Evolutionary conservation across 1,140 invertebrate genomes (phyloP).

Genomic region (Saxidomus purpurata): DNA sequence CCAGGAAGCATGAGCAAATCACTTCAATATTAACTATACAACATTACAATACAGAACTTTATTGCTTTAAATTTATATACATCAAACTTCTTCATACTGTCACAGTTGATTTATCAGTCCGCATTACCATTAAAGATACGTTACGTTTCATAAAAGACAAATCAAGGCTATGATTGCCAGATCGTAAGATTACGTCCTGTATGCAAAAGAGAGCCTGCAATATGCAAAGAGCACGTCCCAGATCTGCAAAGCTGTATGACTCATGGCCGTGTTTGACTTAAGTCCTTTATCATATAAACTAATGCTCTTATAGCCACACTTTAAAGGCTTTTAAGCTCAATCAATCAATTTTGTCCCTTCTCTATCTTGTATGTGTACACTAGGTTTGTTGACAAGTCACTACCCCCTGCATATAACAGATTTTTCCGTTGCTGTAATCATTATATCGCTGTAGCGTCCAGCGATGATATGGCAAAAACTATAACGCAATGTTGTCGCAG

Average conservation of each 20-base stretch:
- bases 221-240: neutral
- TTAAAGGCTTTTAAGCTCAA: slow-evolving; percentile 16
- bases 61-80: no score
- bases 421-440: slow-evolving; percentile 21
- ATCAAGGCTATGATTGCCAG: neutral
- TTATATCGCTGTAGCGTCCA: neutral
- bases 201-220: neutral
- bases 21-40: no score
- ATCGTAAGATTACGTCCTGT: neutral
- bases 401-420: slow-evolving; percentile 16
- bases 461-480: slow-evolving; percentile 11
- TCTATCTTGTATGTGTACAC: slow-evolving; percentile 8
- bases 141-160: neutral
- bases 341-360: slow-evolving; percentile 24
- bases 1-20: no score
- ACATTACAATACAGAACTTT: no score
- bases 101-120: no score
- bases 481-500: neutral
- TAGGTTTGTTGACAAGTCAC: slow-evolving; percentile 4
- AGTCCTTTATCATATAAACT: slow-evolving; percentile 28
- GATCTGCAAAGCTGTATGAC: slow-evolving; percentile 2
- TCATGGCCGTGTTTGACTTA: slow-evolving; percentile 8
- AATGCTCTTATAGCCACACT: neutral
- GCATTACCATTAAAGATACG: neutral
- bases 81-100: no score